Conservation (phyloP, 2,113 vertebrate genomes). For the Gallinago paraguaiae region DNA sequence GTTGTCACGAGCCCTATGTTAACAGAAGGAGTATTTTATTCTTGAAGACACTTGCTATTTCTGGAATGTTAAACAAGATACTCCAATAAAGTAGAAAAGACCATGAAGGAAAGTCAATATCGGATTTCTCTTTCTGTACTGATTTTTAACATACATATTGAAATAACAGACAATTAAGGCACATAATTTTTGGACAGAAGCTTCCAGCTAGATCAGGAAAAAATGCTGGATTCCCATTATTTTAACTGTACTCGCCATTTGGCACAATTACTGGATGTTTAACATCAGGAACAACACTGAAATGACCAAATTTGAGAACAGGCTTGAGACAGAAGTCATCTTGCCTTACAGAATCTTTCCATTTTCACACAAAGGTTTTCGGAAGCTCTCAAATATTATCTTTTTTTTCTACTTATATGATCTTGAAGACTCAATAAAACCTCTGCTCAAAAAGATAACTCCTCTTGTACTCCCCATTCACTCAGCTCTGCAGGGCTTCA, state of each 20-base stretch:
- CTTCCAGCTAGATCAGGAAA: neutral
- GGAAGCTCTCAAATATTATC: neutral
- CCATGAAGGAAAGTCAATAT: neutral
- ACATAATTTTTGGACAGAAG: neutral
- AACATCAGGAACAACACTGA: neutral
- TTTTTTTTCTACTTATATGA: neutral
- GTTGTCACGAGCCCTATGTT: slow-evolving; percentile 39
- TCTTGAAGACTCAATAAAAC: slow-evolving; percentile 34
- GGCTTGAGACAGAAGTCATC: neutral
- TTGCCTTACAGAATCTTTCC: neutral
- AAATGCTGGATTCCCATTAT: neutral
- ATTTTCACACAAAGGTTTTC: neutral
- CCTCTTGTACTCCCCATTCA: neutral
- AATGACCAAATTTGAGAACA: neutral
- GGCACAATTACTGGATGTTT: neutral
- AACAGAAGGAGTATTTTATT: slow-evolving; percentile 36
- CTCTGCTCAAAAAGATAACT: neutral
- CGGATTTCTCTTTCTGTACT: neutral
- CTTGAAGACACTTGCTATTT: slow-evolving; percentile 21
- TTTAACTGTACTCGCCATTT: neutral
- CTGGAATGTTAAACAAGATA: neutral
- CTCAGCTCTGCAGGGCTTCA: neutral
- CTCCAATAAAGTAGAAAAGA: neutral
- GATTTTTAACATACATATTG: neutral
- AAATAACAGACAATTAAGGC: neutral